phyloP scores from a whole-genome alignment of 2,888 invertebrate species.

The Xestobium rufovillosum region DNA sequence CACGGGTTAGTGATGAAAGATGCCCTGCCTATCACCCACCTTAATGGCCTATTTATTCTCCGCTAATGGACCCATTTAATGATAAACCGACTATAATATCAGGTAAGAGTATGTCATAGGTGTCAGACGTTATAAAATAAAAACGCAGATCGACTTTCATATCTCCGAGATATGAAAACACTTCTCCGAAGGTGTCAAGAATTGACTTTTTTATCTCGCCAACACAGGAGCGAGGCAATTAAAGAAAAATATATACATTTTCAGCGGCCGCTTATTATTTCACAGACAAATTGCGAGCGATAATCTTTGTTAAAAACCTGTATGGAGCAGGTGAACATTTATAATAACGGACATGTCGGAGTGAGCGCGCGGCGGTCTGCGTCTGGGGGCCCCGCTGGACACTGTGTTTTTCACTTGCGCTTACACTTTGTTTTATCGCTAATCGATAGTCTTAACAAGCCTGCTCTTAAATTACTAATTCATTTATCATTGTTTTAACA shows the following conservation, averaged over 20 bases:
- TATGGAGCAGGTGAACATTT: constrained; percentile 20
- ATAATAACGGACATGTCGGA: no score
- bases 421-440: constrained; percentile 17
- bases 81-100: no score
- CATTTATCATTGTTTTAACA: constrained; percentile 16
- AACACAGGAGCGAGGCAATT: constrained; percentile 17
- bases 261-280: no score
- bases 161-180: constrained; percentile 19
- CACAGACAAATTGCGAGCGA: constrained; percentile 16
- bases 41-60: no score
- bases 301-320: constrained; percentile 17
- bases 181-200: constrained; percentile 17
- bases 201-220: no score
- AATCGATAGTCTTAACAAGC: constrained; percentile 17
- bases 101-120: no score
- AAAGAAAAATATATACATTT: constrained; percentile 19
- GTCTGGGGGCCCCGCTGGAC: no score
- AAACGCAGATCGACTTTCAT: constrained; percentile 21
- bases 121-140: constrained; percentile 20
- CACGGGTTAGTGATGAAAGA: no score
- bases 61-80: no score
- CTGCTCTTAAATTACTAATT: no score
- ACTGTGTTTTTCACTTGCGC: constrained; percentile 11
- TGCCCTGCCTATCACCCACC: no score
- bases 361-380: no score